Base-by-base conservation (phyloP, 1,140 invertebrate species). In the Drosophila prosaltans region DNA sequence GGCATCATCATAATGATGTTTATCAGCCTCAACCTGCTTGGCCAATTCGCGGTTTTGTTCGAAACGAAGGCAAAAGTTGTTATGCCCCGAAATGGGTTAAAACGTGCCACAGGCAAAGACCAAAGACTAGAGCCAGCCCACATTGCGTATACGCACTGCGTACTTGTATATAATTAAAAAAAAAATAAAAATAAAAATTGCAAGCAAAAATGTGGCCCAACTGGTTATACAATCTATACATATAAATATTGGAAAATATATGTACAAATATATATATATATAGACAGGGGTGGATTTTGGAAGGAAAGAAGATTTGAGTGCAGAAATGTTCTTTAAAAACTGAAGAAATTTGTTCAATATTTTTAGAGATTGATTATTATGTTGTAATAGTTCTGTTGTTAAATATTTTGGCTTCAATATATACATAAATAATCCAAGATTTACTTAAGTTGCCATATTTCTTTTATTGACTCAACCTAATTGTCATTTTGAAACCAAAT, bases 71-170 rank as follows among this genome's bases (percentile, higher is more conserved):
- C 82, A 86, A 86, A 88, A 88, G 83, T 86, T 88, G 83, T 88
- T 76, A 77, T 86, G 83, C 68, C 83, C 76, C 83, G 39, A 86
- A 86, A 86, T 86, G 83, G 83, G 83, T 80, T 88, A 86, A 86
- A 59, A 86, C 83, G 83, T 83, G 83, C 80, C 74, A 82, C 81
- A 74, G 70, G 74, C 67, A 43, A 51, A 48, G 16, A 58, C 8
- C 57, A 57, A 7, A 36, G 32, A 2, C 16, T 51, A 54, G 69
- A 77, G 65, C 51, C 74, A 54, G 69, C 65, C 59, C 65, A 80
- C 73, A 71, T 74, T 86, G 83, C 83, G 83, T 86, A 88, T 86
- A 86, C 83, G 83, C 83, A 86, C 65, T 73, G 66, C 51, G 69
- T 24, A 59, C 75, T 21, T 60, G 57, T 73, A 65, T 85, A 76